phyloP scores from a whole-genome alignment of 2,888 invertebrate genomes.

The Plagiodera versicolora region DNA sequence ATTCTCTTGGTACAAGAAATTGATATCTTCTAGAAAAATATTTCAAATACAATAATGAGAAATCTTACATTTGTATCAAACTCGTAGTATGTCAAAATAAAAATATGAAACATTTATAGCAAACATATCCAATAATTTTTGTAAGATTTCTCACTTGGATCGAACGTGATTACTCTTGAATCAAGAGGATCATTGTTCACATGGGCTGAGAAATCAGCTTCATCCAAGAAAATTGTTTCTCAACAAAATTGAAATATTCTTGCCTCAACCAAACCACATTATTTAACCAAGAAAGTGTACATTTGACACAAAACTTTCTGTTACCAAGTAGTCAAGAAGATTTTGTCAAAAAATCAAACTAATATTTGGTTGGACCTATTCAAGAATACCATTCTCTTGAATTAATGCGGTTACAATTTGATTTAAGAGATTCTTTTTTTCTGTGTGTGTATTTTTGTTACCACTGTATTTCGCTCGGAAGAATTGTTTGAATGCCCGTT shows the following conservation, averaged over 20 bases:
- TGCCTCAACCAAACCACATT: neutral
- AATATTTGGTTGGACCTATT: too few relatives aligned
- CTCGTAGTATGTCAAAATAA: neutral
- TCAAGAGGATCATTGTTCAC: neutral
- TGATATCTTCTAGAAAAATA: neutral
- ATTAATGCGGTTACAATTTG: too few relatives aligned
- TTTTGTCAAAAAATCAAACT: too few relatives aligned
- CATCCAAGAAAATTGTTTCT: neutral
- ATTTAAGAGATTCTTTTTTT: too few relatives aligned
- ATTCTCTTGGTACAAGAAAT: neutral
- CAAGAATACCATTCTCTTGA: too few relatives aligned
- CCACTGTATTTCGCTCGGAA: too few relatives aligned
- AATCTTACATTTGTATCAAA: neutral
- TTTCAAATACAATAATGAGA: neutral
- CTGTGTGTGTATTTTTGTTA: too few relatives aligned
- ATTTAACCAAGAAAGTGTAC: neutral
- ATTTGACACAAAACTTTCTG: slow-evolving; percentile 1
- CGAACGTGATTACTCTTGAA: neutral
- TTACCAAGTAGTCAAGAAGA: neutral
- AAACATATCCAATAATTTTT: too few relatives aligned
- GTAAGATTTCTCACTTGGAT: neutral
- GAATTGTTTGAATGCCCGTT: too few relatives aligned
- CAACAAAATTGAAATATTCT: too few relatives aligned
- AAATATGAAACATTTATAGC: neutral
- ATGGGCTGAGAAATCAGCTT: neutral